Conservation (phyloP, 1,140 invertebrate genomes). For the Eriosoma lanigerum region DNA sequence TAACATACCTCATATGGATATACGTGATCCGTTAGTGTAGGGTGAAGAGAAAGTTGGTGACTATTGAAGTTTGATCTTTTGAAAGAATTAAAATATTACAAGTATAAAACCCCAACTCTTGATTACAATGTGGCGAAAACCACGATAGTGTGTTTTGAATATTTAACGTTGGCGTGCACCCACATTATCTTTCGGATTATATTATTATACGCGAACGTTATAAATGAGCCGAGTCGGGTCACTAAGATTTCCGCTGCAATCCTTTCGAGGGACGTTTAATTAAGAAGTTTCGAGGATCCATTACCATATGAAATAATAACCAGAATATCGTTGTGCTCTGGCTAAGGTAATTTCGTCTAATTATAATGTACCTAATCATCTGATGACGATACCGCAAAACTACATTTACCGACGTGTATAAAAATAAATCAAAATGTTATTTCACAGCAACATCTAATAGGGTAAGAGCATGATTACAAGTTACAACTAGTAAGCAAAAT, state of each 20-base stretch:
- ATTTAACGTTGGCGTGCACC: neutral
- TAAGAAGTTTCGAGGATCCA: slow-evolving; percentile 36
- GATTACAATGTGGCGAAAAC: too few species aligned
- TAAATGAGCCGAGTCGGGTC: neutral
- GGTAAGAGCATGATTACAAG: too few species aligned
- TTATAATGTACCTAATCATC: slow-evolving; percentile 28
- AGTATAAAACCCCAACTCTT: too few species aligned
- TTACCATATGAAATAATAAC: slow-evolving; percentile 34
- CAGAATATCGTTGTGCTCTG: neutral
- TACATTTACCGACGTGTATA: too few species aligned
- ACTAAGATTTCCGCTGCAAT: neutral
- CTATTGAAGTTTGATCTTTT: too few species aligned
- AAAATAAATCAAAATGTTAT: too few species aligned
- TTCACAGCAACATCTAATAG: too few species aligned
- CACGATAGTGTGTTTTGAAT: neutral
- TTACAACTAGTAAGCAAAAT: too few species aligned
- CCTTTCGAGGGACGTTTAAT: slow-evolving; percentile 30
- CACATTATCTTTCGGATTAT: slow-evolving; percentile 25
- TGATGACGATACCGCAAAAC: neutral
- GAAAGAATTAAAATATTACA: too few species aligned
- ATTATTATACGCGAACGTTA: neutral
- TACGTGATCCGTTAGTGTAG: too few species aligned
- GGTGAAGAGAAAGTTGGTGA: too few species aligned
- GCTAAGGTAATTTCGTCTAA: slow-evolving; percentile 30
- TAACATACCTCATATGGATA: too few species aligned